Base-by-base conservation (phyloP, 2,888 invertebrate genomes). In the Nephrotoma flavescens region DNA sequence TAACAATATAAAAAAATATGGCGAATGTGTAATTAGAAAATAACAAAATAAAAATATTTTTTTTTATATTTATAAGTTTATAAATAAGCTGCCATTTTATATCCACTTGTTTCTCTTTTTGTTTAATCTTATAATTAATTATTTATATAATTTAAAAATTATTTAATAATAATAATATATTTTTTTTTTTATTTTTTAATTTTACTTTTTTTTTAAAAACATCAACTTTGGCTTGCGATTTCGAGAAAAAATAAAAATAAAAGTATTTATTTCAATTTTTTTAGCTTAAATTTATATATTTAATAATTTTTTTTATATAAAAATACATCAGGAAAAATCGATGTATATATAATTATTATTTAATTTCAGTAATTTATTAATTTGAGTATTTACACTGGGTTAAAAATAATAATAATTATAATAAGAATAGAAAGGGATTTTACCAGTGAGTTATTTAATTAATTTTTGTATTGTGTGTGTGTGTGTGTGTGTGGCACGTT, bases 221-320 rank as follows among this genome's bases (percentile, higher is more conserved):
- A 44, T 85, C 85, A 85, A 85, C 85, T 85, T 85, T 85, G 85
- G 85, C 85, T 85, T 42, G 71, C 85, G 85, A 85, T 85, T 85
- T 85, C 84, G 84, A 84, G 42, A 84, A 84, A 42, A 84, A 84
- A 42, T 83, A 83, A 41, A 41, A 41, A 83, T 84, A 84, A 41
- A 83, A 84, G 42, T 84, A 84, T 84, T 42, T 84, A 84, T 42
- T 84, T 84, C 71, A 71, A 71, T 57, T 57, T 57, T 31, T 71
- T 71, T 71, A 71, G 71, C 71, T 71, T 71, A 71, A 31, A 71
- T 71, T 71, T 71, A 71, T 71, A 71, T 71, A 71, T 71, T 71
- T 71, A 7, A 71, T 31, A 15, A 4, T 71, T 71, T 71, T 71
- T 71, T 71, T 71, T 9, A 31, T 71, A 71, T 71, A 71, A 71